A percentile compares a stretch with the other conserved stretches of the same genome.
phyloP scores from a whole-genome alignment of 2,797 vertebrate genomes.

The Phoebastria nigripes region DNA sequence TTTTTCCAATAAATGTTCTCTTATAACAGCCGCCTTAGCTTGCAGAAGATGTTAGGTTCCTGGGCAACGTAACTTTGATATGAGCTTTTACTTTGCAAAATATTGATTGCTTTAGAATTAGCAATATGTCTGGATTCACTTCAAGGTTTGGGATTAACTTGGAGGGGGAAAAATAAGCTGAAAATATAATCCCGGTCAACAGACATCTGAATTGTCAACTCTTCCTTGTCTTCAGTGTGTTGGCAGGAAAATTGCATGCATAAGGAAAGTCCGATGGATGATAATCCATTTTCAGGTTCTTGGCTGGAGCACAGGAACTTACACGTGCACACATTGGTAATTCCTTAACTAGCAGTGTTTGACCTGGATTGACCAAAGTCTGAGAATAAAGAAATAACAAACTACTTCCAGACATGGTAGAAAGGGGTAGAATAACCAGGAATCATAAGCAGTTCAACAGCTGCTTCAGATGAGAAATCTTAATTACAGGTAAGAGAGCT shows the following conservation, averaged over 20 bases:
- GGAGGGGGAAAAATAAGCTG: neutral
- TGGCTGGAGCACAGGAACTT: neutral
- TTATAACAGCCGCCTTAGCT: neutral
- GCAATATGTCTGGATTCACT: neutral
- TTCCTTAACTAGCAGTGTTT: slow-evolving; percentile 21
- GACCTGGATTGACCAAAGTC: neutral
- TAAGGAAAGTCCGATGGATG: neutral
- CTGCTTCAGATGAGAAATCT: slow-evolving; percentile 27
- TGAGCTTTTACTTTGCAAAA: neutral
- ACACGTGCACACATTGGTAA: neutral
- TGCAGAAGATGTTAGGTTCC: neutral
- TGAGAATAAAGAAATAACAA: neutral
- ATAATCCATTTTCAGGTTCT: slow-evolving; percentile 18
- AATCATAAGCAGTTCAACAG: slow-evolving; percentile 10
- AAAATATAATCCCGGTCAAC: neutral
- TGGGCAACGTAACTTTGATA: neutral
- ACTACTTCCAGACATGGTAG: neutral
- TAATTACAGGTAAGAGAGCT: slow-evolving; percentile 35
- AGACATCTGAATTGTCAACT: neutral
- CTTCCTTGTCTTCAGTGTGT: neutral
- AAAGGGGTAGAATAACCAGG: slow-evolving; percentile 2
- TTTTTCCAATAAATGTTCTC: neutral
- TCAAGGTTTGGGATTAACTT: neutral
- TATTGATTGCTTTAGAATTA: neutral
- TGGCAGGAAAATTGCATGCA: neutral